phyloP scores from a whole-genome alignment of 2,113 vertebrate species.

The Passer montanus region DNA sequence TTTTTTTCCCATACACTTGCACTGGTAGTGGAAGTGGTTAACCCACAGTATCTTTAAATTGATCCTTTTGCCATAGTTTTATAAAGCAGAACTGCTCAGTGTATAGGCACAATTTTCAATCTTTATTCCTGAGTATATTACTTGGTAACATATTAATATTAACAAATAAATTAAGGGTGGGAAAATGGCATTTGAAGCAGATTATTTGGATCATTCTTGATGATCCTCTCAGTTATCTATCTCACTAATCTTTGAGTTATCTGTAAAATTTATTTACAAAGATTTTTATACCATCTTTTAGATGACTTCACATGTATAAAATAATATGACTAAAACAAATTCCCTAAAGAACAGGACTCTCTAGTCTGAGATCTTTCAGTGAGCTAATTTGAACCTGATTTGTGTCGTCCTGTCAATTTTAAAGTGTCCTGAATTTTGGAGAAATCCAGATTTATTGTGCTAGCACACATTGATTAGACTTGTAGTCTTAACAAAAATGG shows the following conservation, averaged over 20 bases:
- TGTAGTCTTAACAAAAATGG: not conserved
- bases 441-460: not conserved
- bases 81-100: not conserved
- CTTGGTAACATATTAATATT: not conserved
- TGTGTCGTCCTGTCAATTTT: not conserved
- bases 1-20: not conserved
- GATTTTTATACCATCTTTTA: not conserved
- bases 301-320: not conserved
- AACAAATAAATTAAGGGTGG: not conserved
- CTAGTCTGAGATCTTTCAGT: not conserved
- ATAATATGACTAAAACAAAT: not conserved
- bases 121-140: not conserved
- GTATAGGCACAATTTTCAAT: not conserved
- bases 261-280: not conserved
- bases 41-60: not conserved
- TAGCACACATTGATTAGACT: not conserved
- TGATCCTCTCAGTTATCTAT: not conserved
- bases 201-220: not conserved
- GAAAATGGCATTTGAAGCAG: not conserved
- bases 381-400: not conserved
- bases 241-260: not conserved
- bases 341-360: not conserved
- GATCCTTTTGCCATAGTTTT: not conserved
- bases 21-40: not conserved
- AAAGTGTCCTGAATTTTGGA: not conserved